Evolutionary conservation across 1,140 invertebrate genomes (phyloP).

Genomic region (Paraescarpia echinospica): DNA sequence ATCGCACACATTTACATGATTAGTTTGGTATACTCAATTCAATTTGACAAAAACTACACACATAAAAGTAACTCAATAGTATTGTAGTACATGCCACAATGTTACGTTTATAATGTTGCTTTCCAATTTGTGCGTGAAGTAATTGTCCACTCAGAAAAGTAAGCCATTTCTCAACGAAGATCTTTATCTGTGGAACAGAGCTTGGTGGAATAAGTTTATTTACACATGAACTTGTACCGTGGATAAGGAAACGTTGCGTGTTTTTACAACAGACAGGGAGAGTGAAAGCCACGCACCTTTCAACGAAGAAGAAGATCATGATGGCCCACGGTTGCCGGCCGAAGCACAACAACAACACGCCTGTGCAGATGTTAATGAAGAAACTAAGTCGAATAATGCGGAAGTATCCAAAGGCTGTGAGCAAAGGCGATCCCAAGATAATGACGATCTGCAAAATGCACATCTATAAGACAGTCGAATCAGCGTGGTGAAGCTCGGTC

Average conservation of each 20-base stretch:
- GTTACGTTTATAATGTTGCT: background rate
- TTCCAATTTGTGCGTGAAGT: background rate
- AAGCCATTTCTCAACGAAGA: background rate
- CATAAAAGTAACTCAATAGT: too few relatives aligned
- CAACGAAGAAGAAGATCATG: conserved; percentile 46
- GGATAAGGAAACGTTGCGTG: background rate
- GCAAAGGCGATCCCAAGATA: conserved; percentile 39
- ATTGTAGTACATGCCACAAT: too few relatives aligned
- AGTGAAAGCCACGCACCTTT: conserved; percentile 39
- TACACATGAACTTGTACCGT: background rate
- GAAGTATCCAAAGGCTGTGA: conserved; percentile 43
- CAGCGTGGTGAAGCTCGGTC: background rate
- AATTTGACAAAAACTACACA: too few relatives aligned
- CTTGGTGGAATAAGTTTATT: background rate
- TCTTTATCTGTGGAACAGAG: background rate
- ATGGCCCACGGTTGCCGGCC: conserved; percentile 39
- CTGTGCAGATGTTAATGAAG: conserved; percentile 43
- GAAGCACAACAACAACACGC: conserved; percentile 38
- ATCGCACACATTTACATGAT: too few relatives aligned
- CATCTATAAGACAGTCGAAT: background rate
- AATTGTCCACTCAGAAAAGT: background rate
- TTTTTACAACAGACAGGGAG: background rate
- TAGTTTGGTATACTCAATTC: too few relatives aligned
- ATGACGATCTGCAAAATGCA: conserved; percentile 41
- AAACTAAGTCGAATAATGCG: conserved; percentile 42